Conservation (phyloP, 2,797 vertebrate species). For the Okamejei kenojei region DNA sequence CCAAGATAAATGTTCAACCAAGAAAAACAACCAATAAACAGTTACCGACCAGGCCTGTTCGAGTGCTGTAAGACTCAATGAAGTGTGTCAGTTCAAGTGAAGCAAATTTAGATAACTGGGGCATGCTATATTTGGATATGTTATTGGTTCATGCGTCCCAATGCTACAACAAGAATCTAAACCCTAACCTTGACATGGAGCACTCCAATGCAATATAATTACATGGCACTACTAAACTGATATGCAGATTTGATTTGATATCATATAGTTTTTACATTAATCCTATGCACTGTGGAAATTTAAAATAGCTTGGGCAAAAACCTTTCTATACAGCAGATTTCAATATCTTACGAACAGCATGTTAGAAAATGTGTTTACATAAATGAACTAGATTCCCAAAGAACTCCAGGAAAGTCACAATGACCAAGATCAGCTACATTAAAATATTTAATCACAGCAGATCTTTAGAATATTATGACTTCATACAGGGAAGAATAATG, state of each 20-base stretch:
- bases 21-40: too few relatives aligned
- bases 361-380: neutral
- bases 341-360: neutral
- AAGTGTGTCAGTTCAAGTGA: neutral
- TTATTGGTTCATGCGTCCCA: neutral
- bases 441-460: neutral
- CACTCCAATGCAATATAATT: neutral
- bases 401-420: neutral
- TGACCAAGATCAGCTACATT: neutral
- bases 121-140: neutral
- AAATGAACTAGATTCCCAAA: neutral
- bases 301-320: neutral
- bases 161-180: neutral
- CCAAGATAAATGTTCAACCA: too few relatives aligned
- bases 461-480: neutral
- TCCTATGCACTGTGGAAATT: neutral
- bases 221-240: neutral
- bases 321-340: neutral
- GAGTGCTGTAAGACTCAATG: neutral
- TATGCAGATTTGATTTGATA: neutral
- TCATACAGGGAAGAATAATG: neutral
- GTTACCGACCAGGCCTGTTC: too few relatives aligned
- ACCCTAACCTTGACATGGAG: neutral
- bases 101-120: neutral
- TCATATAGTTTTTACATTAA: neutral